phyloP scores from a whole-genome alignment of 2,113 vertebrate genomes.

The Craseonycteris thonglongyai region DNA sequence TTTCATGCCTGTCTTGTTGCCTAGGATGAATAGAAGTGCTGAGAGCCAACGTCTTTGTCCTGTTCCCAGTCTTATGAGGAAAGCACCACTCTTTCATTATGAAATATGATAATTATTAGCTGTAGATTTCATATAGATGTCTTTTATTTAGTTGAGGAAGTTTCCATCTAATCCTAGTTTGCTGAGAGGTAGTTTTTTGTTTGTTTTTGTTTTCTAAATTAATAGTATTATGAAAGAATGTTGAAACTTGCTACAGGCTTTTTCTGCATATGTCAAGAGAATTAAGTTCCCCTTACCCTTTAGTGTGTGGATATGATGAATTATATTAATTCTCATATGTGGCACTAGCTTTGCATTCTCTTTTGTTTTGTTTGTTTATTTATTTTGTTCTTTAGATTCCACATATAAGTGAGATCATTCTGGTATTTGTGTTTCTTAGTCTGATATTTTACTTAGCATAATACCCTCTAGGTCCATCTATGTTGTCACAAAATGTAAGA shows the following conservation, averaged over 20 bases:
- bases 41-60: not conserved
- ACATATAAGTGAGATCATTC: no score
- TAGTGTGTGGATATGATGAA: not conserved
- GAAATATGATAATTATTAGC: not conserved
- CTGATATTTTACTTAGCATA: no score
- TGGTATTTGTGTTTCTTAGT: no score
- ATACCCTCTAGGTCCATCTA: no score
- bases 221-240: not conserved
- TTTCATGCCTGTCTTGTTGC: not conserved
- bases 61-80: not conserved
- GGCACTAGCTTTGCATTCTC: not conserved
- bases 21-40: not conserved
- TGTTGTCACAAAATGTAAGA: no score
- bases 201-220: not conserved
- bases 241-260: not conserved
- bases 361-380: no score
- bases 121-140: not conserved
- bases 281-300: not conserved
- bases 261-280: not conserved
- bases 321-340: not conserved
- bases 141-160: not conserved
- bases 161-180: not conserved
- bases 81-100: not conserved
- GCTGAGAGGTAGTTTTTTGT: not conserved
- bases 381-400: no score